Conservation (phyloP, 2,113 vertebrate genomes). For the Odobenus rosmarus region DNA sequence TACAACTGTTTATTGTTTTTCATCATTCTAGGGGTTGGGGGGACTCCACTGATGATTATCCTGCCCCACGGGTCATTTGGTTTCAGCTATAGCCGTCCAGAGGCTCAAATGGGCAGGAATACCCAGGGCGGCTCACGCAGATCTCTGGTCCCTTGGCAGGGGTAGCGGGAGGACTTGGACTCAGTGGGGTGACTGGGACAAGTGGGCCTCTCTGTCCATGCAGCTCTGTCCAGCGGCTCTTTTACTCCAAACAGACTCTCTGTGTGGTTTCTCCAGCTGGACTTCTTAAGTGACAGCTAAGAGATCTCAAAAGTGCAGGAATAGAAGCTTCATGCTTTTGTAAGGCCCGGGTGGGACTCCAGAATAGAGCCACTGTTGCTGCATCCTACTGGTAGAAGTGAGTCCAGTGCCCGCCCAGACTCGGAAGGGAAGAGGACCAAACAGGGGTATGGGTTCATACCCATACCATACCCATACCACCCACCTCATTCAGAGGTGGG, state of each 20-base stretch:
- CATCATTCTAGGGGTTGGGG: neutral
- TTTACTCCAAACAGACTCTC: neutral
- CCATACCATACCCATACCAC: too few relatives aligned
- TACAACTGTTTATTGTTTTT: neutral
- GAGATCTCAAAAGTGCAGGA: neutral
- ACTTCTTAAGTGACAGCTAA: neutral
- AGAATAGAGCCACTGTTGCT: neutral
- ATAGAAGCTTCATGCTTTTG: neutral
- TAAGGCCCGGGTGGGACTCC: neutral
- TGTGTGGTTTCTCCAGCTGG: neutral
- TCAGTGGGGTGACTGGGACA: neutral
- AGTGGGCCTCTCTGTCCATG: neutral
- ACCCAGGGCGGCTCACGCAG: neutral
- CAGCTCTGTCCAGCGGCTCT: neutral
- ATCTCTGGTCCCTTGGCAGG: neutral
- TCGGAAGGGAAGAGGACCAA: neutral
- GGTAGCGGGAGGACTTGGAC: neutral
- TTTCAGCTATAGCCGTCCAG: neutral
- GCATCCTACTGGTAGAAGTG: neutral
- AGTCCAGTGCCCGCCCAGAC: neutral
- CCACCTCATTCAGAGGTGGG: neutral
- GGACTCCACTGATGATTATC: neutral
- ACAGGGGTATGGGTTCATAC: rapidly evolving
- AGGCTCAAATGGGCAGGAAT: neutral
- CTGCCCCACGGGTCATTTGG: neutral